A percentile compares a stretch with the other conserved stretches of the same genome.
Conservation (phyloP, 2,888 invertebrate species). For the Nyleta sp. region DNA sequence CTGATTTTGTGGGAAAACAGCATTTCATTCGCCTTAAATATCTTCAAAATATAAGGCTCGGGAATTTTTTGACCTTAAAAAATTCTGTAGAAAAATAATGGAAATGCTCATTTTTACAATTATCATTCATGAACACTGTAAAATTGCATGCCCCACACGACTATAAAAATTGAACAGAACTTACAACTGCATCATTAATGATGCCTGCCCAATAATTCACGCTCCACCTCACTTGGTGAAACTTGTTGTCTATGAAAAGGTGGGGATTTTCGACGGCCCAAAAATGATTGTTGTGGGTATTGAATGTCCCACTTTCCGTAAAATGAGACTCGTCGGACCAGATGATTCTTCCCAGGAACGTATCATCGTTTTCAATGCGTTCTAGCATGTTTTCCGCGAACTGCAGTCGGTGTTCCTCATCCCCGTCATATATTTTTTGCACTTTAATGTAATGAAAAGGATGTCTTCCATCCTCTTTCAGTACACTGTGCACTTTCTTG, state of each 20-base stretch:
- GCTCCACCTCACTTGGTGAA: background rate
- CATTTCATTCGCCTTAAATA: too few species aligned
- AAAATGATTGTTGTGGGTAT: conserved; percentile 5
- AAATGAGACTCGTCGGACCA: conserved; percentile 13
- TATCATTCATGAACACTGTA: background rate
- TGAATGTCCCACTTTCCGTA: conserved; percentile 3
- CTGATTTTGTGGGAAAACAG: too few species aligned
- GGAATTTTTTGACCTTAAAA: too few species aligned
- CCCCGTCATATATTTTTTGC: background rate
- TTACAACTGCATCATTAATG: background rate
- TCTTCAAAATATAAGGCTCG: too few species aligned
- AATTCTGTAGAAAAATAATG: too few species aligned
- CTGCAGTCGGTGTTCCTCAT: background rate
- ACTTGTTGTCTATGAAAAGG: background rate
- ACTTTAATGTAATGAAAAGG: background rate
- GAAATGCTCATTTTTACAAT: background rate
- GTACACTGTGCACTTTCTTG: background rate
- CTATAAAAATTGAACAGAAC: background rate
- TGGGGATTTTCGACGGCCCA: conserved; percentile 17
- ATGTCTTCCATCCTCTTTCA: conserved; percentile 7
- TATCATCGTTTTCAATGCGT: background rate
- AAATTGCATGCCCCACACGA: background rate
- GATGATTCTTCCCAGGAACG: background rate
- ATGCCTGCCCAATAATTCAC: background rate
- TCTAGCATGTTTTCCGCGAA: background rate